Base-by-base conservation (phyloP, 2,888 invertebrate genomes). In the Panzeria rudis region DNA sequence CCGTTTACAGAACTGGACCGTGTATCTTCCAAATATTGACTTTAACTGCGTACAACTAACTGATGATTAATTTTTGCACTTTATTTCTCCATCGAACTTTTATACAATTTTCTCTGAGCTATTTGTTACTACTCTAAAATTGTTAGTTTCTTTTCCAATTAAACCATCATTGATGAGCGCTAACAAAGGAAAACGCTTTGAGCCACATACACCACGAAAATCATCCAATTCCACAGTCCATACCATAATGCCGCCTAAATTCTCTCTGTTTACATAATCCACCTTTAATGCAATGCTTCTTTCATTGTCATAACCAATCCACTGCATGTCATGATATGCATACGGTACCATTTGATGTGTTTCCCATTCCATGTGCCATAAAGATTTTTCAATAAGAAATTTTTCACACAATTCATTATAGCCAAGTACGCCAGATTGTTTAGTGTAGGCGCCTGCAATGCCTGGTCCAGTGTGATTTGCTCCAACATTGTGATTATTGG, bases 181-280 rank as follows among this genome's bases (percentile, higher is more conserved):
- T 20, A 96, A 88, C 7, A 97, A 91, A 0, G 95, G 95, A 90
- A 93, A 95, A 52, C 92, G 92, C 32, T 56, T 61, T 35, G 93
- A 93, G 0, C 94, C 94, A 87, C 96, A 96, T 0, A 89, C 87
- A 0, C 95, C 95, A 15, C 90, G 92, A 88, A 96, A 96, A 89
- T 97, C 97, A 88, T 97, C 97, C 6, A 95, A 95, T 89, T 97
- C 97, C 8, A 97, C 93, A 50, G 96, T 95, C 97, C 97, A 97
- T 0, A 96, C 89, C 96, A 97, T 96, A 0, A 94, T 93, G 32
- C 96, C 97, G 71, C 93, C 93, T 71, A 95, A 89, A 72, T 93
- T 87, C 77, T 90, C 73, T 64, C 91, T 86, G 89, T 93, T 89
- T 50, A 93, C 90, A 84, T 90, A 92, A 88, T 92, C 76, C 59